Base-by-base conservation (phyloP, 2,888 invertebrate genomes). In the Chloroclysta siterata region DNA sequence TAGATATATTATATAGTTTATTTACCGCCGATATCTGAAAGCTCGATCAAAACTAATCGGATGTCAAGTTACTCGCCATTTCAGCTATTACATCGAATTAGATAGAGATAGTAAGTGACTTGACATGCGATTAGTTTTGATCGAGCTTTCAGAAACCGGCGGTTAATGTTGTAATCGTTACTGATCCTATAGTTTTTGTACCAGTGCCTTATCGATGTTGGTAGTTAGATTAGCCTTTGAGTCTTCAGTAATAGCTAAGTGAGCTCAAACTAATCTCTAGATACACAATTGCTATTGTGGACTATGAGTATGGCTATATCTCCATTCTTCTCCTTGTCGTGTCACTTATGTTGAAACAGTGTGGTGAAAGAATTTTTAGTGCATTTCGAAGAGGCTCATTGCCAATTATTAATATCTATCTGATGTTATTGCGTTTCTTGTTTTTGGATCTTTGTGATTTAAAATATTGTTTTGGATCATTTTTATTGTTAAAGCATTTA, bases 401-500 rank as follows among this genome's bases (percentile, higher is more conserved):
- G n/a, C 22, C 22, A 22, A 22, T 22, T 22, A 22, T 22, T 2
- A 22, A 22, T 22, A 22, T 2, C 28, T 33, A 2, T n/a, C 36
- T 33, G 28, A 15, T 28, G 53, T 53, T 53, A 22, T 60, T 52
- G 7, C 2, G 11, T 39, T 39, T 53, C 44, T 58, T 53, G 41
- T 62, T 56, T 59, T 56, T 55, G 54, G 29, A 55, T 51, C 11
- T 63, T 66, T 69, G 28, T 60, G 60, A 60, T 72, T 53, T 72
- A 63, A 65, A 64, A 53, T 68, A 50, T 65, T 65, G 28, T 51
- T 73, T 69, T 73, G 63, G 69, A 68, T 69, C 55, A 51, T 59
- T 63, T 73, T 71, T 71, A 72, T 83, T 86, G 73, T 81, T 78
- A 76, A 78, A 73, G 72, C 73, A 72, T 85, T 83, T 83, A 79